phyloP scores from a whole-genome alignment of 2,797 vertebrate species.

The Sebastes variabilis region DNA sequence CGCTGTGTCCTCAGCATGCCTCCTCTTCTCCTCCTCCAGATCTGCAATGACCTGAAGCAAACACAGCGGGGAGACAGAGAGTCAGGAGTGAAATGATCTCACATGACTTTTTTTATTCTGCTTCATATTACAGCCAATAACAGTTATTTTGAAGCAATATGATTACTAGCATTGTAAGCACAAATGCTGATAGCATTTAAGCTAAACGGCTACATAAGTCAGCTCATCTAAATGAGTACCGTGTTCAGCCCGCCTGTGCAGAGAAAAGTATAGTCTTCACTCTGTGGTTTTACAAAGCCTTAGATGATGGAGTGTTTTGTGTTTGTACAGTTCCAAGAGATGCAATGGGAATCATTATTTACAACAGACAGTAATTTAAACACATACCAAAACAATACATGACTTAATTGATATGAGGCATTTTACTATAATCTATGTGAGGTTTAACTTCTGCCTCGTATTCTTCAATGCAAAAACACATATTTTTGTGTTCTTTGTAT shows the following conservation, averaged over 20 bases:
- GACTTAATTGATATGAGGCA: background rate
- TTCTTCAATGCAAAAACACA: background rate
- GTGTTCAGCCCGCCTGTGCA: background rate
- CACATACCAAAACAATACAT: background rate
- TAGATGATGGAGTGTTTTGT: background rate
- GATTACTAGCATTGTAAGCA: background rate
- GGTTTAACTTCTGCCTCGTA: background rate
- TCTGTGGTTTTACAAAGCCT: background rate
- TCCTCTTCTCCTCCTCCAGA: constrained; percentile 93
- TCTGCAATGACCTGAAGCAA: constrained; percentile 92
- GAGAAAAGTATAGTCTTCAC: constrained; percentile 2
- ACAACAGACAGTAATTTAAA: background rate
- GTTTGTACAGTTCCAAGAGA: background rate
- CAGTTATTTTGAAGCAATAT: background rate
- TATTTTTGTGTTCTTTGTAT: background rate
- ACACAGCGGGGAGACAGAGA: constrained; percentile 59
- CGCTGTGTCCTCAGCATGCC: constrained; percentile 94
- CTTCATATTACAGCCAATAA: background rate
- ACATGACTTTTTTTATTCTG: background rate
- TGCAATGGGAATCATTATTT: background rate
- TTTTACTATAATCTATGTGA: background rate
- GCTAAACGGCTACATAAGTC: background rate
- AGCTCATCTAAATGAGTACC: background rate
- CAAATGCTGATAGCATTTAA: background rate
- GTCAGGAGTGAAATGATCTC: background rate